Evolutionary conservation across 2,888 invertebrate species (phyloP), one percentile per base, ranked within the genome.

Genomic region (Lapara coniferarum): DNA sequence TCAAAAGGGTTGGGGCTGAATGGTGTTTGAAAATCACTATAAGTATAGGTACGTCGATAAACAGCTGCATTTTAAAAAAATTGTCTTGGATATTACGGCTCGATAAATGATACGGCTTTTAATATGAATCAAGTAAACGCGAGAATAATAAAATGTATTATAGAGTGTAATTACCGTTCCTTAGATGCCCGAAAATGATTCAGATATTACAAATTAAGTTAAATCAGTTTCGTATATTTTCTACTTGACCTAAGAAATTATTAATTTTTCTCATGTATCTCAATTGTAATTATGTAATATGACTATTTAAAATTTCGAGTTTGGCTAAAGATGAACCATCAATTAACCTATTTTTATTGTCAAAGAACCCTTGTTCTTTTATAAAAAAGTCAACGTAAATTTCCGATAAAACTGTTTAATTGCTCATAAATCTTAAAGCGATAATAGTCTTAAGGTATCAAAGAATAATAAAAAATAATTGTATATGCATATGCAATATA

Each of bases 1-100:
- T 73, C 66, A 67, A 70, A 78, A 79, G 82, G 81, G 81, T 81
- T 81, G 72, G 70, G 66, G 49, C 49, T 49, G 46, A 49, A 46
- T 46, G 19, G 49, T 49, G 63, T 63, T 63, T 63, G 16, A 55
- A 19, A 46, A 49, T 46, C 46, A 19, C 63, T 63, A 19, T 19
- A 19, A 16, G n/a, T n/a, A n/a, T n/a, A n/a, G n/a, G n/a, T n/a
- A 19, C 30, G 14, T 57, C 19, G 30, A 57, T 57, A 57, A 30
- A 57, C 14, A 25, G 51, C 25, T 25, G 25, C 19, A 46, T 46
- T 44, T 46, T 44, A 59, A 59, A 46, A 19, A 63, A 49, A 49
- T 49, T 37, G 19, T 63, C 46, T n/a, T 16, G 12, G 49, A 63
- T 49, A 63, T 49, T 10, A 16, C 4, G 10, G 16, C 10, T 49